Evolutionary conservation across 2,888 invertebrate genomes (phyloP), one percentile per base, ranked within the genome.

Genomic region (Oxyscelio sp.): DNA sequence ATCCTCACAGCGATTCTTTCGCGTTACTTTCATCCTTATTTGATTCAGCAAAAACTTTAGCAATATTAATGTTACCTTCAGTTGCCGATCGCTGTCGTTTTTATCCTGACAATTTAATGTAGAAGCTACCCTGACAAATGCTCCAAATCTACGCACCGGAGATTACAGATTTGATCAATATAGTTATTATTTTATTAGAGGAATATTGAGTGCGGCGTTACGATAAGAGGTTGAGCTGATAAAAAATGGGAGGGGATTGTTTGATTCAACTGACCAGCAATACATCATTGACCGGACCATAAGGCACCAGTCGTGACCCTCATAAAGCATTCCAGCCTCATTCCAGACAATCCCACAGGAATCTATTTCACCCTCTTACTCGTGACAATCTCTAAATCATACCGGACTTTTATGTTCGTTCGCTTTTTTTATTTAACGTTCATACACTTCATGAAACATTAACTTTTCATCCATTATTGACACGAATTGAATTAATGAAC

Each of bases 321-420:
- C 90, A 92, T 92, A 91, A 92, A 91, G 90, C 91, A 92, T 93
- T 92, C 92, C 89, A 87, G 86, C 85, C 90, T 92, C 91, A 92
- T 91, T 91, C 90, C 78, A 78, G 87, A 77, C 85, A 83, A 90
- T 93, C 93, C 92, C 92, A 87, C 83, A 90, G 93, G 93, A 92
- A 90, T 92, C 89, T 89, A 88, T 82, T 80, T 86, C 87, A 88
- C 86, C 89, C 88, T 87, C 86, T 85, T 79, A 80, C 63, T 80
- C 80, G 73, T 79, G 82, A 85, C 80, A 85, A 83, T 83, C 88
- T 77, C 82, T 87, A 85, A 84, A 82, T 87, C 83, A 87, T 86
- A 87, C 78, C 73, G 73, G 78, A 83, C 82, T 85, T 78, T 85
- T 79, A 70, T 85, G 63, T 66, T 56, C 61, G 27, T 68, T 43